These are phyloP conservation scores for Helicoverpa armigera DNA, from an alignment of 1,140 invertebrate genomes.

Conservation along the genomic window DNA sequence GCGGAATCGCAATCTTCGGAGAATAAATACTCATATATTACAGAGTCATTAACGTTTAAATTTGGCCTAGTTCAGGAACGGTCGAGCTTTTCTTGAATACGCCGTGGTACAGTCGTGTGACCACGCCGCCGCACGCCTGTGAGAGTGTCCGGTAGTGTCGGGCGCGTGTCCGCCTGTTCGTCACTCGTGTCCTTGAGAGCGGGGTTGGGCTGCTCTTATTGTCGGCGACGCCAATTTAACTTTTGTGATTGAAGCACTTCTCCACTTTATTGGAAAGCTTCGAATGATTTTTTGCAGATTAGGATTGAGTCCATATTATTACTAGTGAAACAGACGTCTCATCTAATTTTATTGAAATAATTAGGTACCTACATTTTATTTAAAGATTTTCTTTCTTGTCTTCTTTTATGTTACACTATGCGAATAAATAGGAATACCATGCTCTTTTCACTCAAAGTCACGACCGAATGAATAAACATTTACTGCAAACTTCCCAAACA, in stretches of 20 bases:
- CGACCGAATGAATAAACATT: too few species aligned
- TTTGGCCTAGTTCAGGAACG: too few species aligned
- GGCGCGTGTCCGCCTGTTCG: background rate
- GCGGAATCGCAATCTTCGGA: too few species aligned
- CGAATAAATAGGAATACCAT: too few species aligned
- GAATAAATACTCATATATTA: too few species aligned
- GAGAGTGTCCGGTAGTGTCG: background rate
- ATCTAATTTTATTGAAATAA: background rate
- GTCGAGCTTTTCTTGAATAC: too few species aligned
- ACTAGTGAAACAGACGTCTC: background rate
- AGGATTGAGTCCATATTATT: background rate
- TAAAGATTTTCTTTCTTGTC: background rate
- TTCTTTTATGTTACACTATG: too few species aligned
- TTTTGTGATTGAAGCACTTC: slow-evolving; percentile 35
- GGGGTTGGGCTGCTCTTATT: slow-evolving; percentile 5
- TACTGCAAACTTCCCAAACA: too few species aligned
- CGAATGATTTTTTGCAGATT: background rate
- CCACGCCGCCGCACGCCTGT: background rate
- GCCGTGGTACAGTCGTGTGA: too few species aligned
- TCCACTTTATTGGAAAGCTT: slow-evolving; percentile 10
- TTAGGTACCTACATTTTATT: background rate
- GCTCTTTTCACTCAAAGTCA: too few species aligned
- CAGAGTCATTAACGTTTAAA: too few species aligned
- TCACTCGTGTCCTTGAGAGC: slow-evolving; percentile 17
- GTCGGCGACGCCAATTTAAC: slow-evolving; percentile 31